These are phyloP conservation scores for Piaya cayana DNA, from an alignment of 2,113 vertebrate species.

Conservation along the genomic window DNA sequence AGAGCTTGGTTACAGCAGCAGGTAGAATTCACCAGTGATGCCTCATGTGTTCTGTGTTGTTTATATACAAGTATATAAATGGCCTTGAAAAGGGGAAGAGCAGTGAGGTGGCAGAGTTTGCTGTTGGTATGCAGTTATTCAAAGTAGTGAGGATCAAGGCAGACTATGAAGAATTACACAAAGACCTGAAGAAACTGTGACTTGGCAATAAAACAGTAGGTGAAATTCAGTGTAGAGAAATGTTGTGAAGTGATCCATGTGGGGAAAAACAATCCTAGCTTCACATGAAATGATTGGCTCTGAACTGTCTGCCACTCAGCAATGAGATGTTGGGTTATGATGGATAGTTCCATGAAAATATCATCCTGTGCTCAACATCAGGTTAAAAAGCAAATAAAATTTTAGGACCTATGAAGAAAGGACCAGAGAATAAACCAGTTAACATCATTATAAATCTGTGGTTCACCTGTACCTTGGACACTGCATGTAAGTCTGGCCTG, in stretches of 20 bases:
- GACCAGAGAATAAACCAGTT: not conserved
- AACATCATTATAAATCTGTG: slow-evolving; percentile 22
- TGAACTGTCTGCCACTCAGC: slow-evolving; percentile 50
- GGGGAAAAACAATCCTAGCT: slow-evolving; percentile 54
- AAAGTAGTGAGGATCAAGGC: slow-evolving; percentile 28
- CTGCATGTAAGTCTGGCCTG: not conserved
- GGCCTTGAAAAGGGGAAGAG: not conserved
- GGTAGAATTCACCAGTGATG: not conserved
- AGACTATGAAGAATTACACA: slow-evolving; percentile 51
- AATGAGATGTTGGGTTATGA: slow-evolving; percentile 63
- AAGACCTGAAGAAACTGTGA: slow-evolving; percentile 33
- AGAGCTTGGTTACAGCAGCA: not conserved
- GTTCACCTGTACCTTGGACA: not conserved
- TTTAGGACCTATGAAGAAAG: slow-evolving; percentile 55
- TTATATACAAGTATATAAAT: not conserved
- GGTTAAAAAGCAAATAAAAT: slow-evolving; percentile 50
- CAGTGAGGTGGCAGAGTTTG: slow-evolving; percentile 25
- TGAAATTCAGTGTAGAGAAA: slow-evolving; percentile 69
- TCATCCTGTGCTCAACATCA: slow-evolving; percentile 22
- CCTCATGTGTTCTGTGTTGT: not conserved
- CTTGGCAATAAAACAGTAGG: slow-evolving; percentile 61
- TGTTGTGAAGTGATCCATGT: slow-evolving; percentile 60
- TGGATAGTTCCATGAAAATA: slow-evolving; percentile 59
- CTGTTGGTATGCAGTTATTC: slow-evolving; percentile 42
- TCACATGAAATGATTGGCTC: slow-evolving; percentile 61